Evolutionary conservation across 2,888 invertebrate genomes (phyloP).

Genomic region (Parnassius orleans): DNA sequence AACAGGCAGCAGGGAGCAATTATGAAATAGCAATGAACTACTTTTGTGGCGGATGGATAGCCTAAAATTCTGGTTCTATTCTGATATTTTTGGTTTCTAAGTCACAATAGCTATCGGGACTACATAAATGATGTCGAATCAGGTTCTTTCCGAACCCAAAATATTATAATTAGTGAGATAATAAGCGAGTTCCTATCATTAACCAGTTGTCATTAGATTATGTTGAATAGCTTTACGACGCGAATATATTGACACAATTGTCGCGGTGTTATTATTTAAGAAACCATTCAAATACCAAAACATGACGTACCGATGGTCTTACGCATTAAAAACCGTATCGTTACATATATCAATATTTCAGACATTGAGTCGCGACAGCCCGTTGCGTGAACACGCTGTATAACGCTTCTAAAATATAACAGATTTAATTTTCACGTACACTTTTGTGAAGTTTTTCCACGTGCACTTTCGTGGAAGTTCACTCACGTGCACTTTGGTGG

Average conservation of each 20-base stretch:
- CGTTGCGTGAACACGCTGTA: constrained; percentile 7
- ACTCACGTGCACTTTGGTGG: neutral
- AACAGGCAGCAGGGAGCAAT: too few relatives aligned
- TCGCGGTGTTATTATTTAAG: constrained; percentile 14
- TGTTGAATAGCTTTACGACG: neutral
- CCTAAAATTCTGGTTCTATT: too few relatives aligned
- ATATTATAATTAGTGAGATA: too few relatives aligned
- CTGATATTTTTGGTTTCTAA: too few relatives aligned
- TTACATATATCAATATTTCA: neutral
- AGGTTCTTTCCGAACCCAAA: too few relatives aligned
- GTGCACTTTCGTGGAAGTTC: neutral
- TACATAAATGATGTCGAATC: too few relatives aligned
- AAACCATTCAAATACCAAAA: constrained; percentile 17
- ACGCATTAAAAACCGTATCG: constrained; percentile 3
- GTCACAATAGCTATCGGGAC: too few relatives aligned
- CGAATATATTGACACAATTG: neutral
- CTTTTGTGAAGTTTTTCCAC: neutral
- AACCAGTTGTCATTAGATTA: neutral
- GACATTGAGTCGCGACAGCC: constrained; percentile 10
- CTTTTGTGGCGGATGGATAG: too few relatives aligned
- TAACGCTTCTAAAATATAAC: neutral
- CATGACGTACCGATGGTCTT: constrained; percentile 1
- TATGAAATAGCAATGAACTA: too few relatives aligned
- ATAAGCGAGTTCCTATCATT: too few relatives aligned
- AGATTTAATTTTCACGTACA: neutral